Evolutionary conservation across 2,888 invertebrate species (phyloP).

Genomic region (Colostygia pectinataria): DNA sequence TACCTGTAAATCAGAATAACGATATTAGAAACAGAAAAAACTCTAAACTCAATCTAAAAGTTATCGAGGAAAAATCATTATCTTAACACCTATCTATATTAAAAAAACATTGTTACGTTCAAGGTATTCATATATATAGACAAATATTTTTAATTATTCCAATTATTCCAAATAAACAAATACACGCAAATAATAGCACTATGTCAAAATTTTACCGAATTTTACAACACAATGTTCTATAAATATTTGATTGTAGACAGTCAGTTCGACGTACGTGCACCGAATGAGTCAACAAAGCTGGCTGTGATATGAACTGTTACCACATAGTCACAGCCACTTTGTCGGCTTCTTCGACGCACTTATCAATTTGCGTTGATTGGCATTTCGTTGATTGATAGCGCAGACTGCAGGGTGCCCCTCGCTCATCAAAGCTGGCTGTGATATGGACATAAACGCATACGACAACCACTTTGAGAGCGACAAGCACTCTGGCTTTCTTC

Average conservation of each 20-base stretch:
- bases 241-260: too few relatives aligned
- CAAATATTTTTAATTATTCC: too few relatives aligned
- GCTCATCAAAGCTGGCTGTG: constrained; percentile 99
- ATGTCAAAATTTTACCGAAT: too few relatives aligned
- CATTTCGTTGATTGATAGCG: neutral
- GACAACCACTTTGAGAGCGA: constrained; percentile 96
- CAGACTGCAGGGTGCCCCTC: constrained; percentile 50
- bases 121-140: too few relatives aligned
- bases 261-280: constrained; percentile 7
- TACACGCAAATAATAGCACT: too few relatives aligned
- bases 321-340: constrained; percentile 93
- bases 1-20: constrained; percentile 5
- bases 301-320: constrained; percentile 95
- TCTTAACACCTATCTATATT: too few relatives aligned
- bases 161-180: too few relatives aligned
- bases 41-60: too few relatives aligned
- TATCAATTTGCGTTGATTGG: neutral
- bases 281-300: constrained; percentile 85
- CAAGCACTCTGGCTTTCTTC: constrained; percentile 26
- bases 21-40: neutral
- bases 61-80: too few relatives aligned
- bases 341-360: constrained; percentile 67
- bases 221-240: too few relatives aligned
- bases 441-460: constrained; percentile 90
- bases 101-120: too few relatives aligned